Conservation (phyloP, 2,888 invertebrate genomes). For the Seladonia tumulorum region DNA sequence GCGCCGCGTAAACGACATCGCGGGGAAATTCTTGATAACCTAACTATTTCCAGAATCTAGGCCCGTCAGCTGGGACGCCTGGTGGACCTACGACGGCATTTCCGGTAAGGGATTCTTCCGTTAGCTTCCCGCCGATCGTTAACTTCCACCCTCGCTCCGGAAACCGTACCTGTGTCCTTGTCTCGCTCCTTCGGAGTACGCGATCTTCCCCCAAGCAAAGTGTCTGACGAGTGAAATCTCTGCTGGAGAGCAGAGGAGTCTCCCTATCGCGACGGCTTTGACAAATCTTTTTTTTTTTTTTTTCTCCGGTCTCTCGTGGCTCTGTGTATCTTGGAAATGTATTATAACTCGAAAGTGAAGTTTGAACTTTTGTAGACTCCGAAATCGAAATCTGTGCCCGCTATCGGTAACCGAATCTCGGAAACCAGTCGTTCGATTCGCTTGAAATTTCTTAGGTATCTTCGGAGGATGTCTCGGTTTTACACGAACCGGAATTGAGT, state of each 20-base stretch:
- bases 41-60: slow-evolving; percentile 88
- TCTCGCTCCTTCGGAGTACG: not conserved
- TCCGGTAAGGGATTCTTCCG: slow-evolving; percentile 89
- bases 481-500: too few relatives aligned
- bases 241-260: not conserved
- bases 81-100: slow-evolving; percentile 98
- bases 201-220: not conserved
- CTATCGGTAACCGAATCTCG: too few relatives aligned
- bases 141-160: not conserved
- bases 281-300: not conserved
- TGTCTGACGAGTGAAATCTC: not conserved
- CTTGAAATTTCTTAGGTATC: too few relatives aligned
- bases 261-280: not conserved
- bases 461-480: too few relatives aligned
- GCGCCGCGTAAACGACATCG: slow-evolving; percentile 41
- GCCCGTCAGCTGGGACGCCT: slow-evolving; percentile 96
- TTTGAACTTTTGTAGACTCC: not conserved
- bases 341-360: not conserved
- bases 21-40: slow-evolving; percentile 54
- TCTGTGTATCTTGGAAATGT: too few relatives aligned
- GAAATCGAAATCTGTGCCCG: not conserved
- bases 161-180: not conserved
- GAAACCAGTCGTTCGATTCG: too few relatives aligned
- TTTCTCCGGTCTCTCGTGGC: not conserved
- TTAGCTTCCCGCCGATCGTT: not conserved